A percentile compares a stretch with the other conserved stretches of the same genome.
Conservation (phyloP, 2,797 vertebrate genomes). For the Kryptolebias ocellatus region DNA sequence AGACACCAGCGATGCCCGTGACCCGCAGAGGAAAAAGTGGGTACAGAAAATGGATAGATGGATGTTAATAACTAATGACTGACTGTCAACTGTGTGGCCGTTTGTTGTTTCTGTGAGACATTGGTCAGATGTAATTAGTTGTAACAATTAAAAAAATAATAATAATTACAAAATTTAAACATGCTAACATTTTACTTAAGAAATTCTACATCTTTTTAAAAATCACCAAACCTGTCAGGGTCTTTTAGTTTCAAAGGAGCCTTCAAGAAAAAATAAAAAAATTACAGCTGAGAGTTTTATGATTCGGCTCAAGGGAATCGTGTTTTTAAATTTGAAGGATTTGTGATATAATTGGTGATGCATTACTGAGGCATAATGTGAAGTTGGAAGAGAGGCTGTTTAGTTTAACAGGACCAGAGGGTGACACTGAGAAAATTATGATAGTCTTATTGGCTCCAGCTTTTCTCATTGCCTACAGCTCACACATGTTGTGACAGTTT, state of each 20-base stretch:
- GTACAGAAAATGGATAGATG: too few relatives aligned
- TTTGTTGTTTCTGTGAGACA: neutral
- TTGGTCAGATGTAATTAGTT: neutral
- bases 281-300: neutral
- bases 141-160: too few relatives aligned
- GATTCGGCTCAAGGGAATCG: constrained; percentile 2
- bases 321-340: constrained; percentile 1
- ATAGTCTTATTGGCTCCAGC: constrained; percentile 2
- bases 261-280: neutral
- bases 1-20: too few relatives aligned
- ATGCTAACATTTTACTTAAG: neutral
- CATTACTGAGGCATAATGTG: constrained; percentile 9
- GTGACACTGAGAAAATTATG: constrained; percentile 15
- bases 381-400: constrained; percentile 4
- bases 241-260: neutral
- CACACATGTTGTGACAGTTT: neutral
- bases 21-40: neutral
- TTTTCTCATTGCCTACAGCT: constrained; percentile 7
- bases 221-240: neutral
- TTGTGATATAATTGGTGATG: constrained; percentile 1
- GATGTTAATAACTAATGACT: neutral
- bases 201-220: neutral
- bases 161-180: neutral
- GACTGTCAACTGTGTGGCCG: neutral
- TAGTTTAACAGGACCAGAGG: constrained; percentile 17